Conservation (phyloP, 1,140 invertebrate species). For the Ceratina australensis region DNA sequence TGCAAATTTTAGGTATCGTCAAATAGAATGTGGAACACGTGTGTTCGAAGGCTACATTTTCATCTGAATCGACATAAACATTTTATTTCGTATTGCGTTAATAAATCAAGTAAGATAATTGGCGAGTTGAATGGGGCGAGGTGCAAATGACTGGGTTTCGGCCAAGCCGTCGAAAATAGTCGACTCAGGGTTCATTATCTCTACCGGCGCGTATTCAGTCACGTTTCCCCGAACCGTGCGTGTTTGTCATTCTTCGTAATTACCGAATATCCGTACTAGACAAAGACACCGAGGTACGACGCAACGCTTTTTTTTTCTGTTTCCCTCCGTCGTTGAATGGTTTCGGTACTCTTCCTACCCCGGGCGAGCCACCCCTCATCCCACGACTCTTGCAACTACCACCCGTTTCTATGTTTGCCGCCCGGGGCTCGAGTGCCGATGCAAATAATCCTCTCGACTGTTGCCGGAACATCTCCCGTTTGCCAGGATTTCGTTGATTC, state of each 20-base stretch:
- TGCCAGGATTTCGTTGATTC: not conserved
- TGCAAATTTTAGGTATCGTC: too few species aligned
- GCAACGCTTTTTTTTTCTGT: not conserved
- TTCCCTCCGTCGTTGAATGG: not conserved
- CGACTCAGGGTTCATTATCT: too few species aligned
- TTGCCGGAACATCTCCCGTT: not conserved
- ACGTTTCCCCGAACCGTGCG: not conserved
- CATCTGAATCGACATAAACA: too few species aligned
- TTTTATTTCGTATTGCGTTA: too few species aligned
- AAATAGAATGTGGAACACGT: too few species aligned
- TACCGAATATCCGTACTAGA: not conserved
- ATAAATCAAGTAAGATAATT: too few species aligned
- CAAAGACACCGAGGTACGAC: not conserved
- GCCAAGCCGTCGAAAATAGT: too few species aligned
- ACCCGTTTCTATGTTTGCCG: slow-evolving; percentile 5
- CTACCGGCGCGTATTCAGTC: not conserved
- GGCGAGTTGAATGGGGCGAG: too few species aligned
- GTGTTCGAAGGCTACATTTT: too few species aligned
- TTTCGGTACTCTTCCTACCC: slow-evolving; percentile 10
- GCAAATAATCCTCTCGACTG: slow-evolving; percentile 3
- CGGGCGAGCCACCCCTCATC: not conserved
- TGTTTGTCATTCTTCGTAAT: slow-evolving; percentile 1
- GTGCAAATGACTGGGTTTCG: too few species aligned
- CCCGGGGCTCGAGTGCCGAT: slow-evolving; percentile 8
- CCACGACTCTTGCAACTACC: not conserved